Evolutionary conservation across 2,888 invertebrate species (phyloP).

Genomic region (Acrocera orbiculus): DNA sequence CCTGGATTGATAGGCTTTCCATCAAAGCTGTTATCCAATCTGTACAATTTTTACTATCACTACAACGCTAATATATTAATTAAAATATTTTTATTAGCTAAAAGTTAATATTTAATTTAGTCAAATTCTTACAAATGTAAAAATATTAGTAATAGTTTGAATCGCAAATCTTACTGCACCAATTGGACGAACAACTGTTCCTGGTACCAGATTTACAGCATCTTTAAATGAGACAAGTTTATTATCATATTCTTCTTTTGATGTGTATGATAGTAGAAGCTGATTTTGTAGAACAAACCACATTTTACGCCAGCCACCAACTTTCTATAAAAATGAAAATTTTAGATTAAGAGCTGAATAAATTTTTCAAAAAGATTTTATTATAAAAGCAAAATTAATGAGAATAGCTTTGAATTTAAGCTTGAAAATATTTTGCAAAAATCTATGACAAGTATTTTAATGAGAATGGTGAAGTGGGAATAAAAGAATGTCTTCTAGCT

Average conservation of each 20-base stretch:
- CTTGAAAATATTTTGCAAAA: no score
- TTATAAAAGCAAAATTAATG: no score
- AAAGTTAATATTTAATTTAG: conserved; percentile 1
- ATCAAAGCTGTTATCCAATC: conserved; percentile 21
- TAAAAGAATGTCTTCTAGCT: no score
- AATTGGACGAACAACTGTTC: conserved; percentile 19
- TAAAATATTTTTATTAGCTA: not conserved
- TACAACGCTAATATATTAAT: conserved; percentile 18
- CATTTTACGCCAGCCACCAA: conserved; percentile 22
- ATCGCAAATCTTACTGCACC: conserved; percentile 22
- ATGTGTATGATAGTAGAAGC: conserved; percentile 20
- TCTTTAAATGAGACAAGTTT: conserved; percentile 22
- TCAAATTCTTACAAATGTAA: conserved; percentile 18
- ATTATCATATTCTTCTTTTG: conserved; percentile 22
- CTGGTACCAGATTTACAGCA: conserved; percentile 21
- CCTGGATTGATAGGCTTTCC: conserved; percentile 16
- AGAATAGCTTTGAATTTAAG: no score
- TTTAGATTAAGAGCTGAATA: no score
- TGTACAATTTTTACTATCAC: conserved; percentile 20
- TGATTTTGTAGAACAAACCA: conserved; percentile 24
- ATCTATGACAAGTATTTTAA: no score
- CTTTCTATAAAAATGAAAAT: conserved; percentile 16
- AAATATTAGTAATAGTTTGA: conserved; percentile 21
- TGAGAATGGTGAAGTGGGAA: no score
- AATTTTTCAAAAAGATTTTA: not conserved